phyloP scores from a whole-genome alignment of 2,888 invertebrate species.

The Galerucella pusilla region DNA sequence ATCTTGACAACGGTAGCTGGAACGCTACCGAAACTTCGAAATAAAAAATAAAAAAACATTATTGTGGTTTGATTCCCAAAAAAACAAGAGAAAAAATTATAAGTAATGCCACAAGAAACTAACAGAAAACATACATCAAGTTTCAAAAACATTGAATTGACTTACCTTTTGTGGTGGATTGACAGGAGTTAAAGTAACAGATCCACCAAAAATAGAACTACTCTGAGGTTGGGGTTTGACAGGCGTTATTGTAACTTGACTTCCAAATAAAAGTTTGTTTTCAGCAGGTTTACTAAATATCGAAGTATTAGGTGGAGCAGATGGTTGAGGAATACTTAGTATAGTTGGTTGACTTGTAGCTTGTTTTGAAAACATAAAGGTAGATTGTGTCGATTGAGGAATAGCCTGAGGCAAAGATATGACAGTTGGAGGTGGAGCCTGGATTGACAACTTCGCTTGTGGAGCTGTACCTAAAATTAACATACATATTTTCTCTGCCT shows the following conservation, averaged over 20 bases:
- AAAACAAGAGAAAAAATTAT: too few relatives aligned
- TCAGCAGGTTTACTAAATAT: conserved; percentile 35
- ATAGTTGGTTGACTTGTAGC: conserved; percentile 17
- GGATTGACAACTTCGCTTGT: conserved; percentile 12
- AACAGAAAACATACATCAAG: too few relatives aligned
- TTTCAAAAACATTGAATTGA: neutral
- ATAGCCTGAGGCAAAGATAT: neutral
- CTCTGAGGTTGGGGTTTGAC: conserved; percentile 40
- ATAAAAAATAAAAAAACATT: too few relatives aligned
- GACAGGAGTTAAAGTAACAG: conserved; percentile 47
- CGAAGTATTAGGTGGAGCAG: conserved; percentile 36
- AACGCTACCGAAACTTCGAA: too few relatives aligned
- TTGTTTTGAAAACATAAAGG: conserved; percentile 23
- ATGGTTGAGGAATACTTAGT: conserved; percentile 13
- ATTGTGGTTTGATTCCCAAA: too few relatives aligned
- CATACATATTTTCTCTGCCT: neutral
- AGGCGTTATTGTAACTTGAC: conserved; percentile 48
- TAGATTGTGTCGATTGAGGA: conserved; percentile 4
- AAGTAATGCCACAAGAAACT: too few relatives aligned
- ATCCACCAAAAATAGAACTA: conserved; percentile 45
- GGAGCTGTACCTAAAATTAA: conserved; percentile 12
- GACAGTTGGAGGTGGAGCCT: neutral
- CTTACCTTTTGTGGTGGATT: conserved; percentile 30
- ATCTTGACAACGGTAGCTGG: too few relatives aligned
- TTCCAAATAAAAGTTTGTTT: conserved; percentile 46